Conservation (phyloP, 1,140 invertebrate genomes). For the Macrobrachium nipponense region DNA sequence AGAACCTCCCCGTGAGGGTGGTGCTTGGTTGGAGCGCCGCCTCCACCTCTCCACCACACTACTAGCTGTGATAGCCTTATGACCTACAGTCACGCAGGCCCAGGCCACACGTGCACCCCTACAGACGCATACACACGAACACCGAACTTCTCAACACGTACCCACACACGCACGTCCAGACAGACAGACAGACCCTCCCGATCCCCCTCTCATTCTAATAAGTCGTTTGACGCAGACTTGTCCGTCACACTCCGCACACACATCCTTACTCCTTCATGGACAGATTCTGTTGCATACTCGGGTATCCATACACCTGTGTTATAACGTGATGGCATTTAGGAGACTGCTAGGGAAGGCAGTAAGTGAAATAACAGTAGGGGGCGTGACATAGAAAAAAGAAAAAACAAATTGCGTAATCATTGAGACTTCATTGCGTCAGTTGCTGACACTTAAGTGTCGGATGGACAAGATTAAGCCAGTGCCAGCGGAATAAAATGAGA, state of each 20-base stretch:
- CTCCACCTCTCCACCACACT: constrained; percentile 33
- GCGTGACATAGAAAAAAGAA: neutral
- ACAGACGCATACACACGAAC: constrained; percentile 36
- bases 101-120: constrained; percentile 23
- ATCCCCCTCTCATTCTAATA: too few species aligned
- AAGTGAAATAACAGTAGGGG: neutral
- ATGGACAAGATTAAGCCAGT: too few species aligned
- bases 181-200: neutral
- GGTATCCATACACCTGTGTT: too few species aligned
- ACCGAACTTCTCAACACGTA: constrained; percentile 8
- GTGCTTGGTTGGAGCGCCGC: constrained; percentile 36
- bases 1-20: constrained; percentile 49
- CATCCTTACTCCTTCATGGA: neutral
- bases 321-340: too few species aligned
- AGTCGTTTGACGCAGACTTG: too few species aligned
- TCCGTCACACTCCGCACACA: constrained; percentile 2
- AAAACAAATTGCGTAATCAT: neutral
- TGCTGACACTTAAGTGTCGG: too few species aligned
- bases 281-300: too few species aligned
- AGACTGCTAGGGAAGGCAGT: too few species aligned
- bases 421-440: too few species aligned
- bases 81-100: constrained; percentile 55
- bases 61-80: constrained; percentile 58
- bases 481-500: too few species aligned
- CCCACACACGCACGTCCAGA: constrained; percentile 13